Percentiles rank a stretch among this genome's conserved stretches.
These are phyloP conservation scores for Mastomys coucha DNA, from an alignment of 2,113 vertebrate genomes.

Conservation along the genomic window DNA sequence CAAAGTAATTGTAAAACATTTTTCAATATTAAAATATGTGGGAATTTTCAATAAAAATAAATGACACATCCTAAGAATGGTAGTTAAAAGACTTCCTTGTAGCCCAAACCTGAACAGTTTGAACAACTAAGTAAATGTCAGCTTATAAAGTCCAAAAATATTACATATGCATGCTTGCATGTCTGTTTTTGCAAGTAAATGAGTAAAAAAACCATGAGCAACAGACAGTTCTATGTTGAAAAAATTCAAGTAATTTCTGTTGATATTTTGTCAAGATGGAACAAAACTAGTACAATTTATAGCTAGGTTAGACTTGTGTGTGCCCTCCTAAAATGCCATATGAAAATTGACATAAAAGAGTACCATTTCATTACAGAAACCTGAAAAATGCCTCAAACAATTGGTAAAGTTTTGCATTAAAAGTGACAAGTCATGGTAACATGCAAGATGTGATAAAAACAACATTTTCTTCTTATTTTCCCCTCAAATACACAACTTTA, in stretches of 20 bases:
- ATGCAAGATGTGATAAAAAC: not conserved
- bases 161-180: not conserved
- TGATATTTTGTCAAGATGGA: not conserved
- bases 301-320: not conserved
- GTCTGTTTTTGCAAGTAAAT: not conserved
- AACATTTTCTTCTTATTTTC: not conserved
- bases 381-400: not conserved
- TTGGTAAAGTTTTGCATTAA: not conserved
- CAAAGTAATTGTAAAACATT: not conserved
- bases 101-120: not conserved
- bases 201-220: not conserved
- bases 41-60: not conserved
- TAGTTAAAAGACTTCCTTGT: not conserved
- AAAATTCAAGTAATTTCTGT: not conserved
- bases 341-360: not conserved
- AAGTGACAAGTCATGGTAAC: not conserved
- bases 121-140: not conserved
- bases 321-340: not conserved
- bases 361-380: not conserved
- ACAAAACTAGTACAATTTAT: not conserved
- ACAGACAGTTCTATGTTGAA: not conserved
- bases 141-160: not conserved
- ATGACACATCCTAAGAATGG: not conserved
- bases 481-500: not conserved
- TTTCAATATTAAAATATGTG: not conserved